phyloP scores from a whole-genome alignment of 1,140 invertebrate species.

The Caenorhabditis inopinata region DNA sequence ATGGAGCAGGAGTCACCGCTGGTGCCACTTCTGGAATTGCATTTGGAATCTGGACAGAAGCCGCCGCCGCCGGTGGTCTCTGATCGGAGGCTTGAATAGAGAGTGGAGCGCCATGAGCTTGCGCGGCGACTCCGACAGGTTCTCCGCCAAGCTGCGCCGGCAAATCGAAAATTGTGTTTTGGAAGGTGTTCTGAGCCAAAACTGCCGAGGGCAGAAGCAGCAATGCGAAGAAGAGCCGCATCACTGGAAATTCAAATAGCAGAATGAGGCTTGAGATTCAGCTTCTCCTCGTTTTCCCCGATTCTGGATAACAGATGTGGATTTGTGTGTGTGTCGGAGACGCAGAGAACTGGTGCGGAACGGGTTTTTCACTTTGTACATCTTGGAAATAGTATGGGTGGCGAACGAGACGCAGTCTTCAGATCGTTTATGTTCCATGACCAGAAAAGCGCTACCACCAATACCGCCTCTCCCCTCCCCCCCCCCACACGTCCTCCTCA shows the following conservation, averaged over 20 bases:
- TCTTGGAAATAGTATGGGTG: conserved; percentile 14
- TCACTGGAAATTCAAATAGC: neutral
- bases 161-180: conserved; percentile 9
- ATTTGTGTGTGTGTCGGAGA: neutral
- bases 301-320: neutral
- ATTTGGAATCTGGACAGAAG: neutral
- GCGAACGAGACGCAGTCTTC: neutral
- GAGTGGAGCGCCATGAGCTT: conserved; percentile 13
- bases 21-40: neutral
- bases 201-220: neutral
- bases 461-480: neutral
- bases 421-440: conserved; percentile 32
- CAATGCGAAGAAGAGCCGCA: neutral
- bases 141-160: conserved; percentile 6
- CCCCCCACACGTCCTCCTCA: neutral
- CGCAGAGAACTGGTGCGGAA: conserved; percentile 31
- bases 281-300: neutral
- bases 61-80: neutral
- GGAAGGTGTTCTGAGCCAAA: conserved; percentile 15
- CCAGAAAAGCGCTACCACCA: conserved; percentile 26
- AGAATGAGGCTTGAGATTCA: neutral
- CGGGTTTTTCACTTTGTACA: conserved; percentile 12
- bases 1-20: conserved; percentile 9
- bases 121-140: conserved; percentile 4
- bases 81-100: neutral